phyloP scores from a whole-genome alignment of 2,888 invertebrate species.

The Dorcus parallelipipedus region DNA sequence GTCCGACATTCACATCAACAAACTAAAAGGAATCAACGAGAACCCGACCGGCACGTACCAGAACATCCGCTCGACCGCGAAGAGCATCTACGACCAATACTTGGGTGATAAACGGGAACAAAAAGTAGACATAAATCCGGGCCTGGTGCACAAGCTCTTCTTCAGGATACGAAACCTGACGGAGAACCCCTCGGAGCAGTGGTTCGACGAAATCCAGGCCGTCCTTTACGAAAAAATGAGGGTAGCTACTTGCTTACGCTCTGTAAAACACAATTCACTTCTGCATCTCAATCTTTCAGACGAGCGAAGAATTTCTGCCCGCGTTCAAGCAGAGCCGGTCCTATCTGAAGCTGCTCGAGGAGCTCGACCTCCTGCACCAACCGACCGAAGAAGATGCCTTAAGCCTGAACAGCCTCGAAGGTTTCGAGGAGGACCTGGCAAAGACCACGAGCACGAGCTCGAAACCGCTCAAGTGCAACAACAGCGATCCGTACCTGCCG shows the following conservation, averaged over 20 bases:
- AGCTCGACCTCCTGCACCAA: slow-evolving; percentile 64
- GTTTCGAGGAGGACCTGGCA: slow-evolving; percentile 38
- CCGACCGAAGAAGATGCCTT: slow-evolving; percentile 57
- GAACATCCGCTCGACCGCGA: slow-evolving; percentile 62
- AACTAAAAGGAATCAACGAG: slow-evolving; percentile 47
- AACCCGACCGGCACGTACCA: slow-evolving; percentile 43
- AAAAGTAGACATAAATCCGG: slow-evolving; percentile 61
- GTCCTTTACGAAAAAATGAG: slow-evolving; percentile 62
- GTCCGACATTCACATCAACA: slow-evolving; percentile 54
- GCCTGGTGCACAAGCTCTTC: slow-evolving; percentile 58
- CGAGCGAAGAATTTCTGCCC: slow-evolving; percentile 60
- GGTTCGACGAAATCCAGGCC: slow-evolving; percentile 82
- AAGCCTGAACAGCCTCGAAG: slow-evolving; percentile 56
- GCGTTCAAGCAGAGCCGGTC: slow-evolving; percentile 64
- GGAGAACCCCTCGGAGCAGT: slow-evolving; percentile 63
- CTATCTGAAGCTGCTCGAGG: slow-evolving; percentile 69
- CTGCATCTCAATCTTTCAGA: slow-evolving; percentile 34
- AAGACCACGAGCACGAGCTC: slow-evolving; percentile 3
- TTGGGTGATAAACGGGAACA: slow-evolving; percentile 68
- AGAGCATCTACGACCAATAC: slow-evolving; percentile 74
- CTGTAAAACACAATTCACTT: neutral
- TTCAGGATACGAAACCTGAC: slow-evolving; percentile 57
- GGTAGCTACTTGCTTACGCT: slow-evolving; percentile 35
- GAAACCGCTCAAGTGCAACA: slow-evolving; percentile 5
- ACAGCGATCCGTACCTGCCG: slow-evolving; percentile 16